Evolutionary conservation across 1,140 invertebrate genomes (phyloP).

Genomic region (Himalopsyche phryganea): DNA sequence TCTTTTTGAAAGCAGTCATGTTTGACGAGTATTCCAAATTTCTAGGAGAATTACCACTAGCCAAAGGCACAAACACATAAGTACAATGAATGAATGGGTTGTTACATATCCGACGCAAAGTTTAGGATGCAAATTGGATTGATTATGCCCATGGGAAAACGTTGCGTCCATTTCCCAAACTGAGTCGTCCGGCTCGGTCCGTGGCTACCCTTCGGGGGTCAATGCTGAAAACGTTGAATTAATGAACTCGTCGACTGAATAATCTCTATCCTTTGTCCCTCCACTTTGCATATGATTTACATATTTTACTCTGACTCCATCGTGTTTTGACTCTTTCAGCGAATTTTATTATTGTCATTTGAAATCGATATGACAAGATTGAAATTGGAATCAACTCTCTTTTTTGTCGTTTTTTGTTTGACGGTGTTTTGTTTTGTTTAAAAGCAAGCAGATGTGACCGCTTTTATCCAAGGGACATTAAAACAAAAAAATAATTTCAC

Average conservation of each 20-base stretch:
- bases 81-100: slow-evolving; percentile 4
- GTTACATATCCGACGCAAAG: slow-evolving; percentile 26
- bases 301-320: slow-evolving; percentile 20
- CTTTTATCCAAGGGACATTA: slow-evolving; percentile 10
- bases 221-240: slow-evolving; percentile 32
- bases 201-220: slow-evolving; percentile 12
- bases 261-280: slow-evolving; percentile 25
- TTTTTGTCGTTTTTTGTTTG: neutral
- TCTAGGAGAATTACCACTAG: too few species aligned
- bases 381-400: neutral
- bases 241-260: slow-evolving; percentile 31
- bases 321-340: slow-evolving; percentile 27
- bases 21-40: too few species aligned
- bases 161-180: slow-evolving; percentile 17
- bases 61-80: too few species aligned
- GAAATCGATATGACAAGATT: slow-evolving; percentile 18
- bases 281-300: slow-evolving; percentile 32
- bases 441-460: slow-evolving; percentile 2
- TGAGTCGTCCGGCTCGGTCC: neutral
- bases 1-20: too few species aligned
- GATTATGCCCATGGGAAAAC: slow-evolving; percentile 31
- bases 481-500: slow-evolving; percentile 15
- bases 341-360: slow-evolving; percentile 8
- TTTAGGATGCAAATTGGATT: slow-evolving; percentile 35
- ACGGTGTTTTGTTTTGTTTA: neutral